Evolutionary conservation across 92 coral and sea anemone genomes (phyloP).

Genomic region (Scolanthus callimorphus): DNA sequence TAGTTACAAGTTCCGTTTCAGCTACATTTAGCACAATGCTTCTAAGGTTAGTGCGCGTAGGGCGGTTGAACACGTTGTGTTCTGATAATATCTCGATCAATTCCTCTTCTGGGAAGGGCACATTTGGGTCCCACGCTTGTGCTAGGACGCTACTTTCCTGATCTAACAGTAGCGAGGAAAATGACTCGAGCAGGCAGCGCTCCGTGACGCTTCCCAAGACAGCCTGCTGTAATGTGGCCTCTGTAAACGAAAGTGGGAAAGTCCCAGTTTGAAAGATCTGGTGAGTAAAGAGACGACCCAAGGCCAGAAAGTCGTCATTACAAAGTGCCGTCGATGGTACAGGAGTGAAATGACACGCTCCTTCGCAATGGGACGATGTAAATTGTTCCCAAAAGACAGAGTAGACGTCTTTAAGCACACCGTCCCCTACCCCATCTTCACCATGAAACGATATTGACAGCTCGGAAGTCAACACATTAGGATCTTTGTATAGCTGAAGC

Average conservation of each 20-base stretch:
- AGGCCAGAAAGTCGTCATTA: slow-evolving; percentile 28
- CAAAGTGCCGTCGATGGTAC: slow-evolving; percentile 13
- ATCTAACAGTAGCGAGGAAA: background rate
- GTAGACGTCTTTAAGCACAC: slow-evolving; percentile 40
- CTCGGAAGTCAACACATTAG: slow-evolving; percentile 9
- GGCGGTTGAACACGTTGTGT: background rate
- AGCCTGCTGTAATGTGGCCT: slow-evolving; percentile 18
- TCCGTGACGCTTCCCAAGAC: slow-evolving; percentile 30
- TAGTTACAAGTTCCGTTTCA: background rate
- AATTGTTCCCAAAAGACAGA: slow-evolving; percentile 43
- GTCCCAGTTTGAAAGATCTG: slow-evolving; percentile 47
- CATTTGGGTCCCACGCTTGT: background rate
- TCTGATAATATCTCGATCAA: slow-evolving; percentile 18
- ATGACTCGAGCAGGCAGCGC: slow-evolving; percentile 18
- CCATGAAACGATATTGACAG: slow-evolving; percentile 18
- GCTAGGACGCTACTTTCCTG: background rate
- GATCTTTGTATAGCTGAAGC: slow-evolving; percentile 23
- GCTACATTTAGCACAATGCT: slow-evolving; percentile 1
- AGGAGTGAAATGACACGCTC: slow-evolving; percentile 15
- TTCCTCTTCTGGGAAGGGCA: slow-evolving; percentile 10
- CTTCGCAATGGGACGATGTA: slow-evolving; percentile 37
- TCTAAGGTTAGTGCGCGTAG: slow-evolving; percentile 3
- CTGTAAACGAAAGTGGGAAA: slow-evolving; percentile 37
- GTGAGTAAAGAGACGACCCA: slow-evolving; percentile 47
- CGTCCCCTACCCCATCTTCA: slow-evolving; percentile 52